Base-by-base conservation (phyloP, 2,797 vertebrate species). In the Psittacula derbiana region DNA sequence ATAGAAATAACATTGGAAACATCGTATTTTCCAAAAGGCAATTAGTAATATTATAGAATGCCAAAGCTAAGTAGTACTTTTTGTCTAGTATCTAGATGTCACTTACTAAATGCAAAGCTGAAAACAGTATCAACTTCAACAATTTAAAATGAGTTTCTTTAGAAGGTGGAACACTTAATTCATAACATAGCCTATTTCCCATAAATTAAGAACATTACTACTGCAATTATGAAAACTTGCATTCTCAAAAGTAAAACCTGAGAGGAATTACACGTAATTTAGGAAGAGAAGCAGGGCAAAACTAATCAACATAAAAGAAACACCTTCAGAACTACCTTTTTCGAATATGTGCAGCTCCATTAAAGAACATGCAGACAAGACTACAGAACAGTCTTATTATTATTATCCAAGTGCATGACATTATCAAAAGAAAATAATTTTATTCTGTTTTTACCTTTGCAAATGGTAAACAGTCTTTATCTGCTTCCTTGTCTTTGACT, bases 401-500 rank as follows among this genome's bases (percentile, higher is more conserved):
- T 90, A 31, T 90, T 87, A 78, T 30, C 10, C 20, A 83, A 88
- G 21, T 36, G 13, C 88, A 52, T 33, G 4, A 86, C 80, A 88
- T 49, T 28, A 53, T 60, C 40, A 40, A 23, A 93, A 36, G 18
- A 86, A 83, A 86, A 71, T 6, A 50, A 46, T 16, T 66, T 27
- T 66, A 41, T 30, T 79, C 25, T 64, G 16, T 6, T 83, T 76
- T 96, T 97, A 99, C 99, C 99, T 99, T 99, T 89, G 99, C 98
- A 96, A 99, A 99, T 1, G 99, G 99, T 80, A 99, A 98, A 97
- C 99, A 99, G 97, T 99, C 99, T 97, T 99, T 99, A 98, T 99
- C 99, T 4, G 99, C 99, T 98, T 99, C 99, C 97, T 99, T 99
- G 98, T 99, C 99, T 98, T 99, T 99, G 41, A 99, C 98, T 98